Conservation (phyloP, 1,140 invertebrate species). For the Thrips palmi region DNA sequence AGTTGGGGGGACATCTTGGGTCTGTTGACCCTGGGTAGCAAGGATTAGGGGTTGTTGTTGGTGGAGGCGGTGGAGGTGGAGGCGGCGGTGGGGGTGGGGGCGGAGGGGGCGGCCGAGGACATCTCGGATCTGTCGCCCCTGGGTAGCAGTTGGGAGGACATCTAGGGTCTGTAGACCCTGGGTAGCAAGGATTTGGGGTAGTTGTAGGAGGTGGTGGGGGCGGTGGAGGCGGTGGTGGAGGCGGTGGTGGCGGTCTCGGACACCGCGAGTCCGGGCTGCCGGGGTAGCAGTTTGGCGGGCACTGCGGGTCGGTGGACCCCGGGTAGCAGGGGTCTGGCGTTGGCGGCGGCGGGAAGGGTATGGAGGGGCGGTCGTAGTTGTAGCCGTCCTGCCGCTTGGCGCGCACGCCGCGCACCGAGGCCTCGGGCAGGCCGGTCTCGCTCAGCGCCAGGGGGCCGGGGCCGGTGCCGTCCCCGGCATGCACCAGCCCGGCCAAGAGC, state of each 20-base stretch:
- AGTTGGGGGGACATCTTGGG: slow-evolving; percentile 13
- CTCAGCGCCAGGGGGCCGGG: too few species aligned
- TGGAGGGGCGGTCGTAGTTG: slow-evolving; percentile 15
- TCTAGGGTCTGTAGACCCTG: slow-evolving; percentile 19
- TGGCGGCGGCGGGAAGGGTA: slow-evolving; percentile 7
- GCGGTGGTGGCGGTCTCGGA: slow-evolving; percentile 15
- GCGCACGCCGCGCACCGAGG: too few species aligned
- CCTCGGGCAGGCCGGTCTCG: too few species aligned
- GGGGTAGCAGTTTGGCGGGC: slow-evolving; percentile 15
- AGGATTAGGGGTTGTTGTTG: slow-evolving; percentile 1
- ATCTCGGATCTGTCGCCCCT: slow-evolving; percentile 20
- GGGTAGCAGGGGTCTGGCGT: slow-evolving; percentile 18
- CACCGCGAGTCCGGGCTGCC: slow-evolving; percentile 17
- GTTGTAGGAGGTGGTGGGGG: slow-evolving; percentile 8
- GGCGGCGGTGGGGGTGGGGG: slow-evolving; percentile 12
- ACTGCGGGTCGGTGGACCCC: slow-evolving; percentile 20
- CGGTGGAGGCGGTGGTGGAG: slow-evolving; percentile 6
- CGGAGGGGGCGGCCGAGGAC: slow-evolving; percentile 15
- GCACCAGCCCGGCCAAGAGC: too few species aligned
- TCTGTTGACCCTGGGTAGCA: slow-evolving; percentile 13
- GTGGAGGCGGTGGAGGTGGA: slow-evolving; percentile 7
- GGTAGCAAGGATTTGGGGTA: slow-evolving; percentile 12
- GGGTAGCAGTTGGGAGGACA: slow-evolving; percentile 17
- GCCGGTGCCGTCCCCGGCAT: too few species aligned
- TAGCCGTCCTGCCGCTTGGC: slow-evolving; percentile 1